Base-by-base conservation (phyloP, 2,888 invertebrate species). In the Petrolisthes cinctipes region DNA sequence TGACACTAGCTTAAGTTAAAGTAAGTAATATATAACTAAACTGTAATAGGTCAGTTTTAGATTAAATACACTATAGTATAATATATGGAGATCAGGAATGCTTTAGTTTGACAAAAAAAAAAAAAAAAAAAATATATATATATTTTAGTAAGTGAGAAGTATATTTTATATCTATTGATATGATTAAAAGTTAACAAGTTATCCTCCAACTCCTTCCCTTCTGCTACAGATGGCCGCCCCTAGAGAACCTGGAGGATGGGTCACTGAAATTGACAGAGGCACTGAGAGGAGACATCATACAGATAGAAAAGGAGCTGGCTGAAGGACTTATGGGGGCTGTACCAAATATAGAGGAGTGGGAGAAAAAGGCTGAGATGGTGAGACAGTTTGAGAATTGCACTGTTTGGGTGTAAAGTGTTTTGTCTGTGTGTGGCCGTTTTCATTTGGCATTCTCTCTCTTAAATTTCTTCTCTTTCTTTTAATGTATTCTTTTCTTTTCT, bases 251-350 rank as follows among this genome's bases (percentile, higher is more conserved):
- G 14, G 86, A 80, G 53, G 82, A 86, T 57, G 85, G 87, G 17
- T 71, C 84, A 9, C n/a, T 66, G 51, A 75, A 75, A 23, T 80
- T 91, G 37, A 23, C 88, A 66, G 84, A 85, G 71, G 73, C 87
- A 4, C 82, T 91, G 75, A 76, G 86, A n/a, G 89, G 87, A 53
- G 91, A 91, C 76, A 89, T 91, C 23, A 83, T 90, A 61, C 86
- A 90, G 78, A 91, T 90, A 56, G 91, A 90, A 73, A 88, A 91
- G 81, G 91, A 92, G 81, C 91, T 93, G 61, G 91, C 92, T 1
- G 92, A 92, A 88, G 93, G 93, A 17, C 92, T 93, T 56, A 91
- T 93, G 0, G 93, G 93, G 4, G 93, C 93, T 6, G 93, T 93
- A 5, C 91, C 91, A 11, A 91, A 92, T 78, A 92, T 92, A 86